Evolutionary conservation across 2,113 vertebrate genomes (phyloP).

Genomic region (Pungitius pungitius): DNA sequence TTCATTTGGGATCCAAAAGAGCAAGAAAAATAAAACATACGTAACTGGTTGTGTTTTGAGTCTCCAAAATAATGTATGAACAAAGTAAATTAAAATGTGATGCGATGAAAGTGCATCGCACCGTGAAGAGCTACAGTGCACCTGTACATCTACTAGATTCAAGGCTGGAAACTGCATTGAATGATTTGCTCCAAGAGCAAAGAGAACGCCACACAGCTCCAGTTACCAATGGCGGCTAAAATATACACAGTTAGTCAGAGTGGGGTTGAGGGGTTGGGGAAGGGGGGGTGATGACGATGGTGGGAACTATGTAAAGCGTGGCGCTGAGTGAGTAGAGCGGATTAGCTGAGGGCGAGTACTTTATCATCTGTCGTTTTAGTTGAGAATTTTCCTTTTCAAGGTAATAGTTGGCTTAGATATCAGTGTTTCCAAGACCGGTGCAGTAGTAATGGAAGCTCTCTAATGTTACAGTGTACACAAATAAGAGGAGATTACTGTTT

Average conservation of each 20-base stretch:
- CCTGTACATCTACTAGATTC: constrained; percentile 25
- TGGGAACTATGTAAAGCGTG: background rate
- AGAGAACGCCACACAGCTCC: constrained; percentile 35
- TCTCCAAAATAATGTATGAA: background rate
- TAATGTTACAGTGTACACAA: background rate
- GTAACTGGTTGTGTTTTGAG: background rate
- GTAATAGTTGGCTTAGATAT: constrained; percentile 3
- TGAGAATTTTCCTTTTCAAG: background rate
- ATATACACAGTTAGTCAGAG: constrained; percentile 47
- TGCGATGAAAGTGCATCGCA: background rate
- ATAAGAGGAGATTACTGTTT: constrained; percentile 9
- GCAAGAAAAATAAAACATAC: constrained; percentile 4
- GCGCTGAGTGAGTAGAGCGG: background rate
- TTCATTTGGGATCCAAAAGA: background rate
- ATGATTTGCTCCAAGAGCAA: constrained; percentile 31
- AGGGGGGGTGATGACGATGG: background rate
- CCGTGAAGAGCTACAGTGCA: background rate
- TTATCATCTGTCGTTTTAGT: background rate
- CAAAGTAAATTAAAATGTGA: background rate
- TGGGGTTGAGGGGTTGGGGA: constrained; percentile 2
- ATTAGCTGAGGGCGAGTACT: background rate
- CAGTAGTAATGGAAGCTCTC: background rate
- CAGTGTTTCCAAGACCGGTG: constrained; percentile 5
- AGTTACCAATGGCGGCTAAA: constrained; percentile 45
- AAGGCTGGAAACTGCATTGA: constrained; percentile 14